Evolutionary conservation across 2,797 vertebrate genomes (phyloP), one percentile per base, ranked within the genome.

Genomic region (Falco naumanni): DNA sequence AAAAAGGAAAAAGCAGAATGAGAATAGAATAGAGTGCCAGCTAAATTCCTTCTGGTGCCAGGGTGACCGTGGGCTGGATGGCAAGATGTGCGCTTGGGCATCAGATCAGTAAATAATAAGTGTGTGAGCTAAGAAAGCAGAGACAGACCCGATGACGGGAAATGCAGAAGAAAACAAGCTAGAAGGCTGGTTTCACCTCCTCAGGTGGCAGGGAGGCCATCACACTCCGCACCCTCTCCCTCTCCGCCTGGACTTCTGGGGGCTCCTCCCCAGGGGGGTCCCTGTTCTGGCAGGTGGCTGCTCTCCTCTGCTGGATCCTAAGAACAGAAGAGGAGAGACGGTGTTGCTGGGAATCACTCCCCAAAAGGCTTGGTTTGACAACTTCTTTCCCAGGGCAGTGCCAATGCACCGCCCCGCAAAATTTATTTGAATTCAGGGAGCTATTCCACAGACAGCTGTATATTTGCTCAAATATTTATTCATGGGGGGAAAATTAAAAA

Each of bases 171-270:
- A 33, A 31, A 76, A 63, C 1, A 2, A 15, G 1, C 1, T 26
- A 10, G 33, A 22, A 41, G 59, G 47, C 9, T 29, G 71, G 26
- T 11, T 25, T 96, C 91, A 99, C 99, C 98, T 99, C 98, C 10
- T 98, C 97, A 64, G 94, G 97, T 89, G 97, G 96, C 94, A 97
- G 97, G 43, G 98, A 98, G 64, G 79, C 97, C 71, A 98, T 90
- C 0, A 97, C 96, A 8, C 97, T 97, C 64, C 98, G 98, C 64
- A 98, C 98, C 61, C 98, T 91, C 41, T 98, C 97, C 91, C 98
- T 98, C 98, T 99, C 99, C 22, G 97, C 98, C 90, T 96, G 97
- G 33, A 99, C 98, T 7, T 99, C 99, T 63, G 98, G 98, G 22
- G 99, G 98, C 89, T 99, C 99, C 13, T 98, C 98, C 47, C 89